Percentiles rank a stretch among this genome's conserved stretches.
These are phyloP conservation scores for Halcyon chelicuti DNA, from an alignment of 2,797 vertebrate genomes.

Conservation along the genomic window DNA sequence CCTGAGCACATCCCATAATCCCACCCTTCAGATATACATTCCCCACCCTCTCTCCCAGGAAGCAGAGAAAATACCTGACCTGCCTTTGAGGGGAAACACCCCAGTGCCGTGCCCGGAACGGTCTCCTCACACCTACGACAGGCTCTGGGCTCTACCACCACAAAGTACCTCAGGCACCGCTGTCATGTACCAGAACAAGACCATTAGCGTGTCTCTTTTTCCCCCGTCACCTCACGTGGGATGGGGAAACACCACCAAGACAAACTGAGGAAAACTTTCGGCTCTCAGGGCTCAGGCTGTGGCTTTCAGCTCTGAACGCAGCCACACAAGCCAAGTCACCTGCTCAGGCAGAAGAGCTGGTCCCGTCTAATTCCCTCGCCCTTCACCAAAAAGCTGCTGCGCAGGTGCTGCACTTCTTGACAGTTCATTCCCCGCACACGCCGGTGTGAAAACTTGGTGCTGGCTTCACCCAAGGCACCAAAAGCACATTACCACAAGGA, in stretches of 20 bases:
- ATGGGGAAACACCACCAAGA: neutral
- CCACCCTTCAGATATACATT: neutral
- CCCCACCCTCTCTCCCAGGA: neutral
- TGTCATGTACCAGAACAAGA: neutral
- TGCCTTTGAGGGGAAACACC: neutral
- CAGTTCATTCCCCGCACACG: neutral
- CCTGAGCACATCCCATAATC: neutral
- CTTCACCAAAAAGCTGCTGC: neutral
- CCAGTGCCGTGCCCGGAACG: accelerated
- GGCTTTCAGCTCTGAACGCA: neutral
- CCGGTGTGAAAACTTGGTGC: neutral
- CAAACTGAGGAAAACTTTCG: neutral
- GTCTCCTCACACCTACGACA: neutral
- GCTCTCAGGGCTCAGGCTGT: neutral
- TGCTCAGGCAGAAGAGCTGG: neutral
- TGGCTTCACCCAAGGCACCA: neutral
- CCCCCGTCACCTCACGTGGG: neutral
- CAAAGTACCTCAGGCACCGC: neutral
- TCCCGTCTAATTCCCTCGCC: neutral
- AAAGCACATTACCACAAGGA: neutral
- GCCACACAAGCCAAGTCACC: neutral
- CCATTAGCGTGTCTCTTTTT: neutral
- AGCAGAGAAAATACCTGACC: neutral
- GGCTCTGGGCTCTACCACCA: neutral
- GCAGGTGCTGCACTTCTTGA: neutral